Conservation (phyloP, 2,113 vertebrate genomes). For the Garra rufa region DNA sequence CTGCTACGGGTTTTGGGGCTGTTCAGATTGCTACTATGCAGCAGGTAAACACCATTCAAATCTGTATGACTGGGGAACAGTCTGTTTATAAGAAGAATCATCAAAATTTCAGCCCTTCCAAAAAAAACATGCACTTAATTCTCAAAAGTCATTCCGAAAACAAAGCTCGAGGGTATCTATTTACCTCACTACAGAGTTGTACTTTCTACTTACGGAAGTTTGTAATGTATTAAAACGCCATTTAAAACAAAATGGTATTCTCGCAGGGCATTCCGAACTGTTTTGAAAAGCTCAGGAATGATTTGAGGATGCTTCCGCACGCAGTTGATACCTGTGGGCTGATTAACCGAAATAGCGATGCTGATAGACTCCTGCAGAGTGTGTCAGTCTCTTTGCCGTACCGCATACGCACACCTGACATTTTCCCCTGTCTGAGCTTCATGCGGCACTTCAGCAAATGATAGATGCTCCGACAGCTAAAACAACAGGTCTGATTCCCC, state of each 20-base stretch:
- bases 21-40: not conserved
- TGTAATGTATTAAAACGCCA: not conserved
- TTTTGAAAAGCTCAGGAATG: constrained; percentile 8
- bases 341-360: constrained; percentile 58
- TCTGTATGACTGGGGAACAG: not conserved
- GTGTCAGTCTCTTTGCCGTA: constrained; percentile 50
- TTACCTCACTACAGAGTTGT: not conserved
- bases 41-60: not conserved
- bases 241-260: not conserved
- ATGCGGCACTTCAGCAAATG: constrained; percentile 34
- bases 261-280: not conserved
- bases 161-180: not conserved
- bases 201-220: not conserved
- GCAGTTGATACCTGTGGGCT: constrained; percentile 61
- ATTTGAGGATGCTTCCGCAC: constrained; percentile 17
- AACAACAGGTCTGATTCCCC: constrained; percentile 51
- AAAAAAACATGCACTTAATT: not conserved
- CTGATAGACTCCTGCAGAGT: constrained; percentile 58
- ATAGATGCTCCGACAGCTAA: constrained; percentile 38
- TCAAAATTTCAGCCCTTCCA: not conserved
- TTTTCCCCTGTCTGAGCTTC: constrained; percentile 22
- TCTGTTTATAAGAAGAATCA: not conserved
- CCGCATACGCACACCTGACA: constrained; percentile 22
- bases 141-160: not conserved
- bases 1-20: constrained; percentile 9